phyloP scores from a whole-genome alignment of 2,888 invertebrate genomes.

The Microlaimidae sp. region DNA sequence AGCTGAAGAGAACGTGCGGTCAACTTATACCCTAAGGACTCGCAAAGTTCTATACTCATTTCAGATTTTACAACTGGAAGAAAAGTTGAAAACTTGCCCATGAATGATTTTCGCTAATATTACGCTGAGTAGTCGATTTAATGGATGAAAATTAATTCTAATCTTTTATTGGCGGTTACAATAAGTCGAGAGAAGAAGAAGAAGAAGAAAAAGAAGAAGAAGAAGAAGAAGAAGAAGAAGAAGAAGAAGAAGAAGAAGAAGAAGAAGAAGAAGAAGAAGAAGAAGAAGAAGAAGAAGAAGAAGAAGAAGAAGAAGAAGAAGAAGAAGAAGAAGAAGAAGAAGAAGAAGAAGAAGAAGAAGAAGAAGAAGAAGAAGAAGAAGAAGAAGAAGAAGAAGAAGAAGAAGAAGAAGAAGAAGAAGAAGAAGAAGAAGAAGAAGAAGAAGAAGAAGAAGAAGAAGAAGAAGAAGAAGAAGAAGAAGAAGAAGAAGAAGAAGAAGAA shows the following conservation, averaged over 20 bases:
- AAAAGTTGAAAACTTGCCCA: no score
- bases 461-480: slow-evolving; percentile 1
- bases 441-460: slow-evolving; percentile 1
- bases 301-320: slow-evolving; percentile 1
- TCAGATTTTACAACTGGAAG: no score
- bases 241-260: slow-evolving; percentile 1
- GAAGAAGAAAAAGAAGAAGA: slow-evolving; percentile 1
- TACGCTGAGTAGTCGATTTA: no score
- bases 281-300: slow-evolving; percentile 1
- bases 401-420: slow-evolving; percentile 1
- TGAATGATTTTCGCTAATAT: no score
- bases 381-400: slow-evolving; percentile 1
- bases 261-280: slow-evolving; percentile 1
- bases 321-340: slow-evolving; percentile 1
- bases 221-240: slow-evolving; percentile 1
- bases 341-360: slow-evolving; percentile 1
- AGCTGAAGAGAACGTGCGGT: no score
- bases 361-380: slow-evolving; percentile 1
- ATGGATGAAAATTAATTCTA: no score
- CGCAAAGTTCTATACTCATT: no score
- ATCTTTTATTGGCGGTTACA: no score
- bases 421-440: slow-evolving; percentile 1
- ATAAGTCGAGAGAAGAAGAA: slow-evolving; percentile 1
- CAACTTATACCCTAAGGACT: no score
- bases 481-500: slow-evolving; percentile 1